Conservation (phyloP, 2,113 vertebrate genomes). For the Chascanopsetta lugubris region DNA sequence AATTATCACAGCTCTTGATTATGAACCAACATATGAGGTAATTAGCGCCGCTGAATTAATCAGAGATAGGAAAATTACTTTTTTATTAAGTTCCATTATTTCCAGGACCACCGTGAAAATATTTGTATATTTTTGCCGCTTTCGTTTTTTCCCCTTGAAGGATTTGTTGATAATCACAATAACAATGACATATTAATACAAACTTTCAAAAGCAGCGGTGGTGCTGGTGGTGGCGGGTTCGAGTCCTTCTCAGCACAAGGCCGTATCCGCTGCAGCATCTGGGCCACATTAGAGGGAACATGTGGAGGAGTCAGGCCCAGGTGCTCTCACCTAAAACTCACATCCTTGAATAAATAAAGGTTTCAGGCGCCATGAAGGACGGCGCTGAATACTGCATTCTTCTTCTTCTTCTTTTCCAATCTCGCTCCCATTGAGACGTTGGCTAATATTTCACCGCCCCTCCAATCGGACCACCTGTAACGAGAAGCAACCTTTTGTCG, state of each 20-base stretch:
- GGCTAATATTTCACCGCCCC: background rate
- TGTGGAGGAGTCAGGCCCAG: background rate
- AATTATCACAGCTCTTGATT: constrained; percentile 58
- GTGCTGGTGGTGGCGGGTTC: constrained; percentile 17
- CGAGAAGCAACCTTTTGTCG: background rate
- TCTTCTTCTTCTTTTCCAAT: background rate
- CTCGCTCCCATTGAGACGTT: background rate
- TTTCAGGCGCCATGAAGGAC: constrained; percentile 9
- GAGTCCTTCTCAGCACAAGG: constrained; percentile 19
- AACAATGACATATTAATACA: constrained; percentile 40
- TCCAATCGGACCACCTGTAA: background rate
- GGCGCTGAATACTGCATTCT: background rate
- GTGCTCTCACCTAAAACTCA: constrained; percentile 14
- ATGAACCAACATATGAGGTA: constrained; percentile 44
- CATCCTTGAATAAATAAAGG: constrained; percentile 22
- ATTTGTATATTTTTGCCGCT: constrained; percentile 36
- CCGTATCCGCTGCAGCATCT: background rate
- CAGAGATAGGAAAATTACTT: constrained; percentile 71
- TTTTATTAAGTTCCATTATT: constrained; percentile 75
- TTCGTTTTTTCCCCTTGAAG: constrained; percentile 27
- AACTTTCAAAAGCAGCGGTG: constrained; percentile 34
- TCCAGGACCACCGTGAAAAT: constrained; percentile 67
- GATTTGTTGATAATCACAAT: constrained; percentile 54
- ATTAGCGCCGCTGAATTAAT: constrained; percentile 78
- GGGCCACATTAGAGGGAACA: background rate